phyloP scores from a whole-genome alignment of 2,113 vertebrate genomes.

The Alligator sinensis region DNA sequence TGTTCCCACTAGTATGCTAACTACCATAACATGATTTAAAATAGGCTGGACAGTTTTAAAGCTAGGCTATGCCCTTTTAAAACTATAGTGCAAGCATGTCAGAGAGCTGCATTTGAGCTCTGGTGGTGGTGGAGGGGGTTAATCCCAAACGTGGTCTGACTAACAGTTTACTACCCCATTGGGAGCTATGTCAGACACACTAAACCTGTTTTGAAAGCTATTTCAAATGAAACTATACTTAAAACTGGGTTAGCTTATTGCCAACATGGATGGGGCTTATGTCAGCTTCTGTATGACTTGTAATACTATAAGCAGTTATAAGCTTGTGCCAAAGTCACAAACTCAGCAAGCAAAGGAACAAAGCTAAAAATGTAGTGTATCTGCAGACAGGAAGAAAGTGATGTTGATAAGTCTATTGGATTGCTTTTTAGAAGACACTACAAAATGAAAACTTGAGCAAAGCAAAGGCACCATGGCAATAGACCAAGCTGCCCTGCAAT shows the following conservation, averaged over 20 bases:
- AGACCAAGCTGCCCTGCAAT: not conserved
- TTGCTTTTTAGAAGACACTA: not conserved
- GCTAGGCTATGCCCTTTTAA: rapidly evolving
- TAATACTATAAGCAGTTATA: not conserved
- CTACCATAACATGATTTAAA: not conserved
- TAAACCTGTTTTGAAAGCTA: not conserved
- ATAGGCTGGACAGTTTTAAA: not conserved
- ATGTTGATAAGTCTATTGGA: not conserved
- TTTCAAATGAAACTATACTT: not conserved
- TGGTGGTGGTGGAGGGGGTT: rapidly evolving
- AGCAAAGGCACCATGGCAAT: not conserved
- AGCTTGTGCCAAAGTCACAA: not conserved
- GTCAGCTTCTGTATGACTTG: not conserved
- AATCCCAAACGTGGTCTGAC: not conserved
- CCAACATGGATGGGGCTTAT: not conserved
- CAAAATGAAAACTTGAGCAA: not conserved
- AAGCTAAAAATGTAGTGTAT: not conserved
- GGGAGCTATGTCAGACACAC: not conserved
- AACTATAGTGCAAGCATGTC: too few relatives aligned
- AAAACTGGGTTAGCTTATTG: not conserved
- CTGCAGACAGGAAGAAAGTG: not conserved
- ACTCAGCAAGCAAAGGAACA: not conserved
- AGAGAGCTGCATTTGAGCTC: not conserved
- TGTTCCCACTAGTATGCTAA: not conserved
- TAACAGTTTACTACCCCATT: not conserved